Base-by-base conservation (phyloP, 2,888 invertebrate genomes). In the Ectemnius continuus region DNA sequence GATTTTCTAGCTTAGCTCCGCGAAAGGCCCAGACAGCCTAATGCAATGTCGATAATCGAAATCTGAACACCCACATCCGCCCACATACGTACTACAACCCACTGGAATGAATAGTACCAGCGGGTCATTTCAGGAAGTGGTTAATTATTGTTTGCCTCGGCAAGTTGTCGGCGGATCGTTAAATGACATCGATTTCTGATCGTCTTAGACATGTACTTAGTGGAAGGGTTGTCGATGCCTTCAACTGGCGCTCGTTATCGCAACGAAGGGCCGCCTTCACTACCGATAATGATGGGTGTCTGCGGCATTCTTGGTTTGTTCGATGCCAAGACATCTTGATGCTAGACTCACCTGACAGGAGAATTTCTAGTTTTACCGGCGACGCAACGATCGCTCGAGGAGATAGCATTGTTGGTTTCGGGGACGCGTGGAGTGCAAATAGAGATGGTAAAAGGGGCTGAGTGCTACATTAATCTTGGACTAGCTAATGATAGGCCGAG, bases 231-330 rank as follows among this genome's bases (percentile, higher is more conserved):
- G 28, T 62, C 61, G 60, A 48, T 36, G 36, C 36, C 36, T 1
- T 36, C 36, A 76, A 62, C 71, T 62, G 80, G 36, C 63, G 73
- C 78, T 81, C 80, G 81, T 81, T 81, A 81, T 68, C 52, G 16
- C 52, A 14, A 16, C 52, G 52, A 52, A 52, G 2, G 2, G 52
- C 14, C 52, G 52, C n/a, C n/a, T 52, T 16, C 70, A 73, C 67
- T 80, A 77, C 71, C 80, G 78, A 80, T 81, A 81, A 80, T 80
- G 78, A 76, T 67, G 81, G 70, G 70, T 67, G 73, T 23, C 56
- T 11, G 36, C 36, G 36, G 36, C 36, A 23, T 23, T 23, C 23
- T 23, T 36, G 36, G 36, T 36, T 23, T 36, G 36, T 36, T 36
- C 36, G 36, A 8, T 11, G 36, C 6, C 36, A 11, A 36, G 36